phyloP scores from a whole-genome alignment of 1,140 invertebrate species.

The Sinonovacula constricta region DNA sequence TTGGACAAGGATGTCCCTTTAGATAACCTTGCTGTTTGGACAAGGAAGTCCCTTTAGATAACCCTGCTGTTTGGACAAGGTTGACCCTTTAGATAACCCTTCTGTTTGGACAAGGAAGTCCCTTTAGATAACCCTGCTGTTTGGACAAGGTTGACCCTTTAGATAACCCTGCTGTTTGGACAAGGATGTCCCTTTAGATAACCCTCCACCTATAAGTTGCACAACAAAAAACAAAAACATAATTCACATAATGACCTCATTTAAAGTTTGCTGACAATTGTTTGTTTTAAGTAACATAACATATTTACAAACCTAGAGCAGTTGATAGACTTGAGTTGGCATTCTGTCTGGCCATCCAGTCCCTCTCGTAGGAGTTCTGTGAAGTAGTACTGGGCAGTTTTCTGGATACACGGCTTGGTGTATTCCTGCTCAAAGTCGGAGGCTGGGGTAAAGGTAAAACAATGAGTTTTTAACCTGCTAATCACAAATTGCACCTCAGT shows the following conservation, averaged over 20 bases:
- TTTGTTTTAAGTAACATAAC: not conserved
- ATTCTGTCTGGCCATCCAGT: slow-evolving; percentile 33
- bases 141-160: no score
- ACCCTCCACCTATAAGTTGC: not conserved
- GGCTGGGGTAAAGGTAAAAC: not conserved
- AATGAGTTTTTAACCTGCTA: no score
- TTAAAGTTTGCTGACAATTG: no score
- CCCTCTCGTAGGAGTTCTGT: not conserved
- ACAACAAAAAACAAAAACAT: not conserved
- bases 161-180: no score
- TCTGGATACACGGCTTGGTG: slow-evolving; percentile 60
- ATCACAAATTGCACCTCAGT: no score
- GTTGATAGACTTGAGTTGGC: slow-evolving; percentile 50
- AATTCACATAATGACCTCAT: not conserved
- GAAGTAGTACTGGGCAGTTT: slow-evolving; percentile 65
- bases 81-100: not conserved
- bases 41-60: no score
- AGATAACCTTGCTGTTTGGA: no score
- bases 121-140: no score
- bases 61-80: no score
- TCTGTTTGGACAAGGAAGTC: no score
- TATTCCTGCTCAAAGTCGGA: slow-evolving; percentile 5
- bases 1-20: no score
- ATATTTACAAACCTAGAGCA: slow-evolving; percentile 60
- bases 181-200: not conserved